Evolutionary conservation across 2,113 vertebrate genomes (phyloP).

Genomic region (Mola mola): DNA sequence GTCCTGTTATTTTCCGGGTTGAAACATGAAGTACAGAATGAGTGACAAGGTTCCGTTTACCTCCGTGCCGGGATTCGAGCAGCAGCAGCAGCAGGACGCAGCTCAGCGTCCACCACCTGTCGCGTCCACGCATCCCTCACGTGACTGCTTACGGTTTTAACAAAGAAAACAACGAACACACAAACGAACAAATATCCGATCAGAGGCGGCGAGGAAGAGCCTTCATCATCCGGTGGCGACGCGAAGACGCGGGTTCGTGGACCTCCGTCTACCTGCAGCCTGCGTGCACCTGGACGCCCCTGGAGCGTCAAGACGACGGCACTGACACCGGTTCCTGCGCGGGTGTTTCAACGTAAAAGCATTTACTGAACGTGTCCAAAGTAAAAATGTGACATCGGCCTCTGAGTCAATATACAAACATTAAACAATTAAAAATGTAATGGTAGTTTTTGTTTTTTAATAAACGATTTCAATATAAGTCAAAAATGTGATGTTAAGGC

Average conservation of each 20-base stretch:
- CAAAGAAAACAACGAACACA: neutral
- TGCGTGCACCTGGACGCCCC: conserved; percentile 27
- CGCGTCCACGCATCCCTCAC: conserved; percentile 50
- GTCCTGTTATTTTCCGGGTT: too few relatives aligned
- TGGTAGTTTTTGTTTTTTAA: too few relatives aligned
- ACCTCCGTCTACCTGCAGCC: conserved; percentile 1
- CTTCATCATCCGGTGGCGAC: conserved; percentile 19
- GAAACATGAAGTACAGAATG: too few relatives aligned
- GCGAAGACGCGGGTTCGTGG: neutral
- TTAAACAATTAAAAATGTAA: too few relatives aligned
- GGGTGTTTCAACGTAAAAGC: conserved; percentile 53
- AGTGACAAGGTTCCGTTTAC: too few relatives aligned
- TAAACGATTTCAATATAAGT: too few relatives aligned
- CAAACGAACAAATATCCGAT: conserved; percentile 11
- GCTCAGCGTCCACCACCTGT: conserved; percentile 43
- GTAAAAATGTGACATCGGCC: too few relatives aligned
- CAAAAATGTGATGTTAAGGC: too few relatives aligned
- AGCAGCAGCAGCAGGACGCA: conserved; percentile 47
- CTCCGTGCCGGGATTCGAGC: conserved; percentile 22
- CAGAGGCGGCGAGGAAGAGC: neutral
- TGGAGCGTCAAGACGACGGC: fast-evolving
- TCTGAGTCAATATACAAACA: too few relatives aligned
- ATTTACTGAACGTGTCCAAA: neutral
- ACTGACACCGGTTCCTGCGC: neutral
- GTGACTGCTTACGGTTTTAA: neutral